Base-by-base conservation (phyloP, 2,113 vertebrate species). In the Clarias gariepinus region DNA sequence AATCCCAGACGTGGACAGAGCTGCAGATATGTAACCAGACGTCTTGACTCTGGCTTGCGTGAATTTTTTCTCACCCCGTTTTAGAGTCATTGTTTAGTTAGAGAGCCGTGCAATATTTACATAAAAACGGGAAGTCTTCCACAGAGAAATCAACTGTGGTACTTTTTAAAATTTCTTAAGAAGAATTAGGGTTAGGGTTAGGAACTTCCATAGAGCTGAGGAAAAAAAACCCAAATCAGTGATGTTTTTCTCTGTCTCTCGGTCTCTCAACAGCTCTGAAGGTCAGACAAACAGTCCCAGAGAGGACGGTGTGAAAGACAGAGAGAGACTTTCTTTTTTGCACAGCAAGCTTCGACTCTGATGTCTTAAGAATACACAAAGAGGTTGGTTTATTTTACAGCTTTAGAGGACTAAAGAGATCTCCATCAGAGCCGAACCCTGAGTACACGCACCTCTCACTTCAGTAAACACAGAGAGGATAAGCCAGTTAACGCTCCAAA, bases 401-500 rank as follows among this genome's bases (percentile, higher is more conserved):
- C 5, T 85, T 69, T 58, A 57, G 18, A 30, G 47, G n/a, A 19
- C 60, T 25, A 28, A 28, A 33, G 30, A 19, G 3, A 52, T 79
- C 83, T 68, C 36, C 53, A 36, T 28, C 55, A 47, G 57, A 68
- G 83, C 60, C 79, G 36, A 85, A 61, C 84, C 55, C 81, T 61
- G 76, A 19, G 63, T 74, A 73, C 83, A 86, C 81, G 80, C 78
- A 68, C 21, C 2, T 69, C 9, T 41, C 23, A n/a, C 23, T 64
- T 11, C 10, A 25, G 23, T 68, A n/a, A 86, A 55, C 78, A 86
- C 76, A 76, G 41, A 41, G n/a, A n/a, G n/a, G n/a, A n/a, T n/a
- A n/a, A n/a, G 5, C 6, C 47, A 41, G 41, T 41, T 41, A 41
- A 41, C 41, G 4, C 41, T 41, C 41, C 41, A 5, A 63, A 25